A percentile compares a stretch with the other conserved stretches of the same genome.
phyloP scores from a whole-genome alignment of 2,113 vertebrate genomes.

The Xyliphius kryptos region DNA sequence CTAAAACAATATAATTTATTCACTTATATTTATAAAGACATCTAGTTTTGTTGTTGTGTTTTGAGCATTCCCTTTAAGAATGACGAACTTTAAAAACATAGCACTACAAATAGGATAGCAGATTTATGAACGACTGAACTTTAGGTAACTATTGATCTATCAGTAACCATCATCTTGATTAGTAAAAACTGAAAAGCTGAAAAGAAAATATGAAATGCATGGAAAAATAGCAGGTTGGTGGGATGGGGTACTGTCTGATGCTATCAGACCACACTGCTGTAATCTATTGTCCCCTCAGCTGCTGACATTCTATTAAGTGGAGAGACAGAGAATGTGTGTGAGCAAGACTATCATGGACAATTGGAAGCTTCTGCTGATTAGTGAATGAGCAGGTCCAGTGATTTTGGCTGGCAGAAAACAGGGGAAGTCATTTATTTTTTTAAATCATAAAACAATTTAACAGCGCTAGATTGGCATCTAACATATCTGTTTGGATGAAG shows the following conservation, averaged over 20 bases:
- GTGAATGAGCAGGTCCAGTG: background rate
- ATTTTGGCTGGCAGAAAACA: background rate
- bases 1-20: too few relatives aligned
- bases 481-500: too few relatives aligned
- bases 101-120: too few relatives aligned
- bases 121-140: too few relatives aligned
- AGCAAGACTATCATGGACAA: background rate
- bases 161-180: background rate
- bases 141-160: too few relatives aligned
- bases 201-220: background rate
- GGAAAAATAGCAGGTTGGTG: constrained; percentile 12
- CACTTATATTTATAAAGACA: too few relatives aligned
- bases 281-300: constrained; percentile 12
- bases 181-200: too few relatives aligned
- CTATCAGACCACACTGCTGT: constrained; percentile 16
- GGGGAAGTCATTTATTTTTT: too few relatives aligned
- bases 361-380: background rate
- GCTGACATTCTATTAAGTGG: constrained; percentile 27
- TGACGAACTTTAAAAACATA: background rate
- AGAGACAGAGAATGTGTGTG: constrained; percentile 3
- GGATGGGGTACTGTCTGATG: constrained; percentile 19
- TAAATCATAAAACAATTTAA: too few relatives aligned
- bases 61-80: too few relatives aligned
- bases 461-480: too few relatives aligned
- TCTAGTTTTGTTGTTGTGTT: too few relatives aligned